phyloP scores from a whole-genome alignment of 2,797 vertebrate genomes.

The Coranthus polyacanthus region DNA sequence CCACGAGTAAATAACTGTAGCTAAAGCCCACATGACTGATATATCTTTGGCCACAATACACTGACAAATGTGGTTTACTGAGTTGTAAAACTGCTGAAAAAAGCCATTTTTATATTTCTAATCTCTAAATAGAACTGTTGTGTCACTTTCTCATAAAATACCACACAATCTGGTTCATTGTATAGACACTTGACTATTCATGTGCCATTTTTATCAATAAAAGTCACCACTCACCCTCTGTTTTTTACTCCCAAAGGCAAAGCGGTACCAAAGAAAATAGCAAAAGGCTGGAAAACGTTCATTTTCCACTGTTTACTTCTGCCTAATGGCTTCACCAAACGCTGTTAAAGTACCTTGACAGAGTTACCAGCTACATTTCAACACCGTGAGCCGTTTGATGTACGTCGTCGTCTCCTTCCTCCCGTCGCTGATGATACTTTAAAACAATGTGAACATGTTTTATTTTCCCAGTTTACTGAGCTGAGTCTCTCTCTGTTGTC shows the following conservation, averaged over 20 bases:
- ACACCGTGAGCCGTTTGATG: slow-evolving; percentile 26
- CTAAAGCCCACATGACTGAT: slow-evolving; percentile 15
- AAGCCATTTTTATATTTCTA: too few relatives aligned
- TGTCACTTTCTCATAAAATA: neutral
- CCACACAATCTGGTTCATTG: slow-evolving; percentile 13
- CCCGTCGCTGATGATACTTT: neutral
- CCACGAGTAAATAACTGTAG: slow-evolving; percentile 30
- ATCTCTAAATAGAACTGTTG: neutral
- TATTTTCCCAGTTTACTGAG: slow-evolving; percentile 8
- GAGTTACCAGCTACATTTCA: slow-evolving; percentile 44
- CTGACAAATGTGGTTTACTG: slow-evolving; percentile 1
- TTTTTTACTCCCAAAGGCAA: slow-evolving; percentile 35
- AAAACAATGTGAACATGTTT: slow-evolving; percentile 10
- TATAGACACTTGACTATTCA: neutral
- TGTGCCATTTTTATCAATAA: slow-evolving; percentile 19
- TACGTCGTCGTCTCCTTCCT: slow-evolving; percentile 15
- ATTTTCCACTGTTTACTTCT: slow-evolving; percentile 59
- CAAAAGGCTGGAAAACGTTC: slow-evolving; percentile 40
- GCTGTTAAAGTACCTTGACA: slow-evolving; percentile 43
- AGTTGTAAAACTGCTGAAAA: too few relatives aligned
- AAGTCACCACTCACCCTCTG: slow-evolving; percentile 12
- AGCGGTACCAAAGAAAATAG: slow-evolving; percentile 38
- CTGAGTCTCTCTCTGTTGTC: neutral
- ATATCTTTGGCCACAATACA: slow-evolving; percentile 1
- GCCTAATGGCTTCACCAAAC: slow-evolving; percentile 70